Evolutionary conservation across 2,888 invertebrate genomes (phyloP).

Genomic region (Lasioglossum zephyrum): DNA sequence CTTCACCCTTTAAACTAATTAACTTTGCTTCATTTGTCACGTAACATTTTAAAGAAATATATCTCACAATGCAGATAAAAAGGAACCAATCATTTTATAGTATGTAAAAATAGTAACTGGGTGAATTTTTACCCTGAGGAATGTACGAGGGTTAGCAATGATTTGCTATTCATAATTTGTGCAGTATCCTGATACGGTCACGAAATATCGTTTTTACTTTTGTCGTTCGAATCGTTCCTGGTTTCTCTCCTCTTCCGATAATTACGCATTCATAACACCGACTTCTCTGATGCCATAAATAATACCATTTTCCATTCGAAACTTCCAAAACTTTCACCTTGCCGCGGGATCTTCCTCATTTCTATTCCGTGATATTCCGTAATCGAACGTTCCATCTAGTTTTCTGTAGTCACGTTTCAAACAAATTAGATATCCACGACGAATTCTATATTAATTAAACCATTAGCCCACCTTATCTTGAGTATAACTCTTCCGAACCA

Average conservation of each 20-base stretch:
- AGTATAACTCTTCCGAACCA: neutral
- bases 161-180: neutral
- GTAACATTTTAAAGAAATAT: too few species aligned
- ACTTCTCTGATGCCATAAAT: neutral
- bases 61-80: too few species aligned
- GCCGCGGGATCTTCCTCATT: neutral
- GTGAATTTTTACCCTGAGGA: too few species aligned
- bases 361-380: neutral
- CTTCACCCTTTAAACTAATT: too few species aligned
- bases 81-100: too few species aligned
- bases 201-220: neutral
- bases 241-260: neutral
- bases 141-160: neutral
- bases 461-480: conserved; percentile 7
- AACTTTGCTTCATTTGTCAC: too few species aligned
- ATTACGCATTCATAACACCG: conserved; percentile 1
- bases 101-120: too few species aligned
- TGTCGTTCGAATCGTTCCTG: too few species aligned
- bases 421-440: conserved; percentile 12
- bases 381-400: conserved; percentile 18
- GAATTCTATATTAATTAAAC: conserved; percentile 22
- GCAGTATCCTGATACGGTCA: neutral
- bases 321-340: conserved; percentile 2
- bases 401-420: conserved; percentile 5
- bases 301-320: neutral